Evolutionary conservation across 1,140 invertebrate species (phyloP), one percentile per base, ranked within the genome.

Genomic region (Drosophila pallidifrons): DNA sequence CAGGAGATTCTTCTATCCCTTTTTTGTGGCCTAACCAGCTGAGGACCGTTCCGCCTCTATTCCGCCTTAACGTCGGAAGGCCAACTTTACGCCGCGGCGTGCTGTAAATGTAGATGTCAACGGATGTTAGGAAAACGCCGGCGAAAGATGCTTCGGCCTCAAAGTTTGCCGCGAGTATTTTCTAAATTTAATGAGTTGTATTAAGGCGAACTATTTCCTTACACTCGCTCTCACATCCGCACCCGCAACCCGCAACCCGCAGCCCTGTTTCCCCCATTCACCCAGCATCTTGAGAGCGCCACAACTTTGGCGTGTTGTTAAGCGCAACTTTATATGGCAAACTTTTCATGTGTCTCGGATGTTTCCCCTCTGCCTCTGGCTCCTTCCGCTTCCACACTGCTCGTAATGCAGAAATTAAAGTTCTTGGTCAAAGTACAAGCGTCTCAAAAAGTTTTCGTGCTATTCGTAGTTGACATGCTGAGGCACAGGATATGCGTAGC

Each of bases 141-240:
- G 41, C 65, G 20, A 74, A 68, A 77, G 54, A 67, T 80, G 75
- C 49, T 16, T 43, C 59, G 25, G 49, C 43, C 58, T 47, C 51
- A 65, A 83, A 85, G 49, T 74, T 83, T 68, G 69, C 73, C 72
- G 77, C 80, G 77, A 88, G 77, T 79, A 85, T 89, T 89, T 88
- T 89, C 85, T 85, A 81, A 89, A 89, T 89, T 89, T 89, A 89
- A 89, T 89, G 85, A 89, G 81, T 89, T 89, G 85, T 88, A 88
- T 89, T 88, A 88, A 78, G 75, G 54, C 77, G 67, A 74, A 59
- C 63, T 65, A 72, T 65, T 68, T 67, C 60, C 75, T 47, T 47
- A 47, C 15, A 49, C 13, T 13, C 3, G 15, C 15, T 15, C 13
- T n/a, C n/a, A 15, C 59, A 46, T n/a, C 28, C 35, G 3, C 28